These are phyloP conservation scores for Melinaea menophilus DNA, from an alignment of 2,888 invertebrate species.

Conservation along the genomic window DNA sequence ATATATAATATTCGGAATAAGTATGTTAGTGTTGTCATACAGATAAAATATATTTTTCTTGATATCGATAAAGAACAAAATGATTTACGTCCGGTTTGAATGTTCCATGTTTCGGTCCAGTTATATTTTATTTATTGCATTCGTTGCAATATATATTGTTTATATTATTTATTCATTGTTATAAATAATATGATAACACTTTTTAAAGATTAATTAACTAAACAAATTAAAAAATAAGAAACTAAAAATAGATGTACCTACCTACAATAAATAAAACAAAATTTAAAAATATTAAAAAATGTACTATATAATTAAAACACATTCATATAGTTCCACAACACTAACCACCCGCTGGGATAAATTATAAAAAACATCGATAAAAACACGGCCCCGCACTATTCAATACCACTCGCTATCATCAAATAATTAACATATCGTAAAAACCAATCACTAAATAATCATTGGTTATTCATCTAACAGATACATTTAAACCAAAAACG, in stretches of 20 bases:
- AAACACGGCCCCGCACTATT: not conserved
- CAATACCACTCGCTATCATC: constrained; percentile 28
- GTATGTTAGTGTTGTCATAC: constrained; percentile 8
- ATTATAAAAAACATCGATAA: constrained; percentile 22
- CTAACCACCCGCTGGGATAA: constrained; percentile 12
- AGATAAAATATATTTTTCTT: constrained; percentile 11
- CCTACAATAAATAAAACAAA: not conserved
- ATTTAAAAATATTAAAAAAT: not conserved
- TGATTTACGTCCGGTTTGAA: not conserved
- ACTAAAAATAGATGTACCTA: no score
- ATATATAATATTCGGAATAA: not conserved
- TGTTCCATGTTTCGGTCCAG: not conserved
- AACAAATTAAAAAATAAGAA: no score
- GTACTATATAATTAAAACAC: constrained; percentile 1
- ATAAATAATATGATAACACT: no score
- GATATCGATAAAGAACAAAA: constrained; percentile 7
- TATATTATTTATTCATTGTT: no score
- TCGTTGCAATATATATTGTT: no score
- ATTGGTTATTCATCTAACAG: constrained; percentile 21
- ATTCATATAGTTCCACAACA: not conserved
- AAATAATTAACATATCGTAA: constrained; percentile 29
- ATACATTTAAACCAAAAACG: constrained; percentile 23
- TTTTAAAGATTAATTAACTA: no score
- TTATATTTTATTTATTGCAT: constrained; percentile 5
- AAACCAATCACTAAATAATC: constrained; percentile 28